Evolutionary conservation across 1,140 invertebrate genomes (phyloP), one percentile per base, ranked within the genome.

Genomic region (Panagrolaimus sp.): DNA sequence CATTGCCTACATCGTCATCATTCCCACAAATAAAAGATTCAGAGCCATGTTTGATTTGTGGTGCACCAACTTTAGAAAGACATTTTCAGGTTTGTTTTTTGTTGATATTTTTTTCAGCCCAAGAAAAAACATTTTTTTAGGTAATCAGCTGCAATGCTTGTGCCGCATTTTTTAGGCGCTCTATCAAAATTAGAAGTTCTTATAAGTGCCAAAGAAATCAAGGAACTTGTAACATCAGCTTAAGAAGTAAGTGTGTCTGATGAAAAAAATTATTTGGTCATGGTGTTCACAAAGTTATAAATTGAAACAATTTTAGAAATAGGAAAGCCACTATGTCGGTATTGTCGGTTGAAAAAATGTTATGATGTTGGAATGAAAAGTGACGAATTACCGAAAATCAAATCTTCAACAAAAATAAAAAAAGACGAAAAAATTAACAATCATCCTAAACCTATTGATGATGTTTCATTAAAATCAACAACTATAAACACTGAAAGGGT

Each of bases 91-190:
- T 57, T 27, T n/a, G 51, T 57, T 51, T 51, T 38, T 7, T 4
- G 2, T 38, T 7, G 5, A 57, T 11, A 25, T 4, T 16, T 20
- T 13, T 57, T 57, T 57, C 4, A n/a, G 27, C 2, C 31, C 2
- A 38, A 38, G 7, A 38, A 38, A 7, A 38, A 38, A n/a, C n/a
- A n/a, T n/a, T n/a, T 20, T 57, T 57, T n/a, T 16, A 57, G 51
- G 51, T 57, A 23, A 57, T 25, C 3, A 25, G 51, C 5, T 57
- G 51, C 8, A 5, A 27, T 25, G 51, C 51, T 20, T 57, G 51
- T 57, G 51, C 51, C n/a, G 51, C 51, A 2, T 57, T 57, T 57
- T 57, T 57, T 20, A 20, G 51, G 5, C 51, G 51, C 27, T 57
- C 51, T 20, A 57, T 57, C 20, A 57, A 57, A 57, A 27, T 27